These are phyloP conservation scores for Masticophis lateralis DNA, from an alignment of 2,797 vertebrate species.

Conservation along the genomic window DNA sequence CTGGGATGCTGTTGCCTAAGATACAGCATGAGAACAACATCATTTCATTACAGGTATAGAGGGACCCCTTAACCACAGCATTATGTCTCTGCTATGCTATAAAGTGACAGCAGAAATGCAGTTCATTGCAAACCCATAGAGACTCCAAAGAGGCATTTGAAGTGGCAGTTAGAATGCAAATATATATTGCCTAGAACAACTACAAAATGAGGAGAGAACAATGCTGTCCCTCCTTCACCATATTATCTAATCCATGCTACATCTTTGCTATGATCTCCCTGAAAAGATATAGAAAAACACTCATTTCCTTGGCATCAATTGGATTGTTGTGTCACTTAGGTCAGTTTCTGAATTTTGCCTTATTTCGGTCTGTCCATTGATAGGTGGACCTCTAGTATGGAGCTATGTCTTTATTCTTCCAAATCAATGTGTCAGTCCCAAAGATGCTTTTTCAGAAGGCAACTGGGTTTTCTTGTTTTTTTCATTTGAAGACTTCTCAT, in stretches of 20 bases:
- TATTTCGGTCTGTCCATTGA: not conserved
- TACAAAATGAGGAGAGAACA: slow-evolving; percentile 42
- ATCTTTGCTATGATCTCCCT: not conserved
- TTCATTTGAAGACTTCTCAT: not conserved
- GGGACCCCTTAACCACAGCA: slow-evolving; percentile 68
- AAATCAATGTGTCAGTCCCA: not conserved
- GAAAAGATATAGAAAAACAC: not conserved
- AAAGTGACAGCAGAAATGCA: slow-evolving; percentile 68
- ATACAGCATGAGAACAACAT: slow-evolving; percentile 48
- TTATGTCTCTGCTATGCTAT: slow-evolving; percentile 65
- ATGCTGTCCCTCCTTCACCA: slow-evolving; percentile 13
- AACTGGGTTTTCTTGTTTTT: not conserved
- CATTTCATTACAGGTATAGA: slow-evolving; percentile 70
- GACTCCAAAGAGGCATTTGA: slow-evolving; percentile 57
- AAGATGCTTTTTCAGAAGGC: not conserved
- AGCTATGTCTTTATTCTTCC: not conserved
- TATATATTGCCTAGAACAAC: slow-evolving; percentile 58
- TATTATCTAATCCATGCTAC: not conserved
- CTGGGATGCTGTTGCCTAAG: slow-evolving; percentile 58
- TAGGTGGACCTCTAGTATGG: not conserved
- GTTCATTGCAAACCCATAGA: slow-evolving; percentile 63
- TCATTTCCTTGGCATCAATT: not conserved
- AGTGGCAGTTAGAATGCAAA: slow-evolving; percentile 60
- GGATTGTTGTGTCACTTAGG: not conserved
- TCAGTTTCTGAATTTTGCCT: not conserved